Base-by-base conservation (phyloP, 1,140 invertebrate genomes). In the Macrobrachium rosenbergii region DNA sequence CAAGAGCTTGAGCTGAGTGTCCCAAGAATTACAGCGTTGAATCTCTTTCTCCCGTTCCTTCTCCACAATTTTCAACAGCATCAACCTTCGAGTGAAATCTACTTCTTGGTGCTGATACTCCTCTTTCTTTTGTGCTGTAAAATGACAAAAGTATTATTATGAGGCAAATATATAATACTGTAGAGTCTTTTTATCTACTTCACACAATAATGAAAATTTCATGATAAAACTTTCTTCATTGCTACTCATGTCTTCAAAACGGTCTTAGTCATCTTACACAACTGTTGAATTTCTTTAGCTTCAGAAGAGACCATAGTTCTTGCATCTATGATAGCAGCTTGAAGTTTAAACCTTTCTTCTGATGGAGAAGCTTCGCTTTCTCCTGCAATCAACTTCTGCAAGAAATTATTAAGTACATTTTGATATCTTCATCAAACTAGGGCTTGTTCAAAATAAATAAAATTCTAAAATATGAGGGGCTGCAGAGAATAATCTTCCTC, bases 261-360 rank as follows among this genome's bases (percentile, higher is more conserved):
- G 10, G 10, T 10, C 10, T 52, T 10, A 6, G 10, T 52, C 52
- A 52, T 52, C 73, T 83, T n/a, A 84, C 83, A 64, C 7, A 84
- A 73, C 23, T 64, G 83, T 28, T 63, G 73, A 19, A 84, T 84
- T 52, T 84, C 83, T 3, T 23, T 58, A 5, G 23, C 59, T 64
- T 84, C 83, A 16, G 83, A 73, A 0, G 60, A 37, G 2, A 84
- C 21, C 45, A 62, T 62, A 58, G 83, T 21, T 16, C 60, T 23
- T 21, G 83, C 62, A n/a, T 84, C 83, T 21, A 77, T 43, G 12
- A 84, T 67, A 67, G 83, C 72, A 59, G 83, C 59, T 52, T 78
- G 63, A 43, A 84, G 73, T 58, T 37, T 84, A 14, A 84, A 64
- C 62, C 62, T 43, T 43, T 84, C 83, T 45, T 78, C 73, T 21